phyloP scores from a whole-genome alignment of 2,113 vertebrate species.

The Indicator indicator region DNA sequence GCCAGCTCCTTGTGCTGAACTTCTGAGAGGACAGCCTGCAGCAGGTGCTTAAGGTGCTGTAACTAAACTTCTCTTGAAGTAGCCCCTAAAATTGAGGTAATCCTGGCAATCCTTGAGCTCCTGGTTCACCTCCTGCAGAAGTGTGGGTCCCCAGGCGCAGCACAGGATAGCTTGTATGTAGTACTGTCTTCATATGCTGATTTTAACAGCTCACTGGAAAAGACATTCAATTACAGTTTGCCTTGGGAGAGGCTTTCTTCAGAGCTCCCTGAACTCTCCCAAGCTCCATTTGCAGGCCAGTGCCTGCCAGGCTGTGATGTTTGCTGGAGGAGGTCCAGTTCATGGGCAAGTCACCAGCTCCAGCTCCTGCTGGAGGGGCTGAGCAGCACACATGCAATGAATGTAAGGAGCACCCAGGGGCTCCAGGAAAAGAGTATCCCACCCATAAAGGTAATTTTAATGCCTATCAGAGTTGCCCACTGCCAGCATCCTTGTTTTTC shows the following conservation, averaged over 20 bases:
- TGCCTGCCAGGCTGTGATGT: background rate
- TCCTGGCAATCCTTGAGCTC: background rate
- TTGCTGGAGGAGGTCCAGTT: background rate
- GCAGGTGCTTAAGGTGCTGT: background rate
- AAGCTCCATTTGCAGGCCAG: background rate
- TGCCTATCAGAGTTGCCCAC: background rate
- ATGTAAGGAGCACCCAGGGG: background rate
- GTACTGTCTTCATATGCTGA: background rate
- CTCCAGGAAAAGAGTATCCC: background rate
- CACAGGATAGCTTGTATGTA: background rate
- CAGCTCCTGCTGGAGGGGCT: background rate
- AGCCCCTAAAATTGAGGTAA: background rate
- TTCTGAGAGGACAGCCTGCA: background rate
- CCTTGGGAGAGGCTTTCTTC: slow-evolving; percentile 1
- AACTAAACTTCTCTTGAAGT: background rate
- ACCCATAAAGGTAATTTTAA: background rate
- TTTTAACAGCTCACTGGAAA: slow-evolving; percentile 2
- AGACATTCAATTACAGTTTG: background rate
- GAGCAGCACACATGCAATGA: background rate
- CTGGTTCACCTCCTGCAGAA: background rate
- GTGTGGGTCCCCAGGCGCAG: background rate
- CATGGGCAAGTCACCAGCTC: background rate
- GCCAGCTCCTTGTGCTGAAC: background rate
- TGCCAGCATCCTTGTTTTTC: background rate
- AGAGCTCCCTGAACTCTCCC: background rate